These are phyloP conservation scores for Apantesis nais DNA, from an alignment of 2,888 invertebrate genomes.

Conservation along the genomic window DNA sequence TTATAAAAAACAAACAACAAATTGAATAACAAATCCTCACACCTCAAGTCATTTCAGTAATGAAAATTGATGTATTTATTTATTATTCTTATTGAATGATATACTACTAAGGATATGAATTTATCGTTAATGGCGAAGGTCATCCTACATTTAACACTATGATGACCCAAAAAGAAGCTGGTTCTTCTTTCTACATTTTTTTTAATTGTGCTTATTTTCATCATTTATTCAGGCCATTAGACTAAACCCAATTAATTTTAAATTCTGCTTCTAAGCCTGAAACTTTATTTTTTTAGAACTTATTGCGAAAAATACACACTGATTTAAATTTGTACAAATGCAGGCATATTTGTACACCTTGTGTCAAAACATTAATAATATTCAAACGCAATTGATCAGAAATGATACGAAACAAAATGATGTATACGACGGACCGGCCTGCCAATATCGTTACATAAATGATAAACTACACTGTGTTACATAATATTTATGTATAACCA, in stretches of 20 bases:
- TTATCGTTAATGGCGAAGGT: background rate
- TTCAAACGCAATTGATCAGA: slow-evolving; percentile 12
- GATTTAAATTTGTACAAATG: no score
- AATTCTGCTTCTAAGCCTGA: background rate
- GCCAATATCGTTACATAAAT: slow-evolving; percentile 14
- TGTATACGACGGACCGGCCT: background rate
- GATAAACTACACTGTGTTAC: slow-evolving; percentile 18
- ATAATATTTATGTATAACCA: slow-evolving; percentile 18
- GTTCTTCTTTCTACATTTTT: background rate
- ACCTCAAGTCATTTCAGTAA: background rate
- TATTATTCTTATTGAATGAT: background rate
- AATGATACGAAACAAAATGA: slow-evolving; percentile 14
- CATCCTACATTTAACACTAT: background rate
- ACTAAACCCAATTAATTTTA: background rate
- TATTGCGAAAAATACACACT: no score
- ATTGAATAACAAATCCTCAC: background rate
- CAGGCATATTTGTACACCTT: background rate
- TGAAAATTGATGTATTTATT: background rate
- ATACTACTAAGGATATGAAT: background rate
- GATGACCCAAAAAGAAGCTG: no score
- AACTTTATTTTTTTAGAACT: background rate
- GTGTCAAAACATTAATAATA: background rate
- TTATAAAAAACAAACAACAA: background rate
- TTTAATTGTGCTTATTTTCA: background rate
- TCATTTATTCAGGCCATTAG: background rate